These are phyloP conservation scores for honey bee (Apis mellifera) DNA, from an alignment of 1,140 invertebrate genomes.

Conservation along the genomic window Amel_HAv3.1 CM009936.2:6494501-6495000, in stretches of 20 bases:
- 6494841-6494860: slow-evolving; percentile 59
- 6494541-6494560: slow-evolving; percentile 1
- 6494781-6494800: neutral
- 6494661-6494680: neutral
- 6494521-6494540: neutral
- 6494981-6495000: slow-evolving; percentile 52
- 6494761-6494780: neutral
- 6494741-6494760: neutral
- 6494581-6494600: neutral
- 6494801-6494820: neutral
- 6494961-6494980: slow-evolving; percentile 36
- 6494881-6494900: slow-evolving; percentile 27
- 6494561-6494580: slow-evolving; percentile 23
- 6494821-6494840: neutral
- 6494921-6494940: slow-evolving; percentile 5
- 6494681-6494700: neutral
- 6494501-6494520: no score
- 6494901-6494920: slow-evolving; percentile 28
- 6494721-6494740: no score
- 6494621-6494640: neutral
- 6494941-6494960: slow-evolving; percentile 30
- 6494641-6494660: neutral
- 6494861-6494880: slow-evolving; percentile 50
- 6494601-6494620: neutral
- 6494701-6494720: neutral